Evolutionary conservation across 2,888 invertebrate genomes (phyloP), one percentile per base, ranked within the genome.

Genomic region (Aphidoletes aphidimyza): DNA sequence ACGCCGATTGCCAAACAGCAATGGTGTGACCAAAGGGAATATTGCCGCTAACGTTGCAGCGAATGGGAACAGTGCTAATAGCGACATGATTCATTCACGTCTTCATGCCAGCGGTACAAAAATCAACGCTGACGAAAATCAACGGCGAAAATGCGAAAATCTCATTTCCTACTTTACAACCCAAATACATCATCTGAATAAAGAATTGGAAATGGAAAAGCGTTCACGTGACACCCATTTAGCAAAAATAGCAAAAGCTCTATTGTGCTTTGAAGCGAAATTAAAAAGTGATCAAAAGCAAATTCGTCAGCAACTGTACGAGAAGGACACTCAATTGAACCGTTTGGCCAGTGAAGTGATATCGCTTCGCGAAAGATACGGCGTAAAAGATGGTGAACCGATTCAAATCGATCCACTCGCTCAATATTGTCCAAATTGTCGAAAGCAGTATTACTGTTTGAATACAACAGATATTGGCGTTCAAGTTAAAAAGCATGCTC

Each of bases 371-470:
- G 88, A 88, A 54, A 88, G 88, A 26, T 85, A 88, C 81, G 86
- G 86, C 3, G 85, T 83, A 11, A 87, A 87, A 45, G 87, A 87
- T 14, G 87, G 86, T 6, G 88, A 88, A 1, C 86, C 85, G 54
- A 87, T 87, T 34, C 39, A 84, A 83, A 84, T 85, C 26, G 22
- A 84, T 81, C 85, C 85, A 19, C 81, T 84, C 0, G 88, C 89
- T 85, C 88, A 89, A 86, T 89, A 88, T 88, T 90, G 90, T 88
- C 88, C 88, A 84, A 89, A 88, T 87, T 90, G 90, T 87, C 88
- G 88, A 83, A 88, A 89, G 87, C 88, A 89, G 87, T 90, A 89
- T 87, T 89, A 90, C 88, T 88, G 88, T 86, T 88, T 89, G 87
- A 89, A 89, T 84, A 86, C 87, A 81, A 88, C 87, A 86, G 89